Percentiles rank a stretch among this genome's conserved stretches.
Conservation (phyloP, 2,888 invertebrate genomes). For the Galeruca laticollis region DNA sequence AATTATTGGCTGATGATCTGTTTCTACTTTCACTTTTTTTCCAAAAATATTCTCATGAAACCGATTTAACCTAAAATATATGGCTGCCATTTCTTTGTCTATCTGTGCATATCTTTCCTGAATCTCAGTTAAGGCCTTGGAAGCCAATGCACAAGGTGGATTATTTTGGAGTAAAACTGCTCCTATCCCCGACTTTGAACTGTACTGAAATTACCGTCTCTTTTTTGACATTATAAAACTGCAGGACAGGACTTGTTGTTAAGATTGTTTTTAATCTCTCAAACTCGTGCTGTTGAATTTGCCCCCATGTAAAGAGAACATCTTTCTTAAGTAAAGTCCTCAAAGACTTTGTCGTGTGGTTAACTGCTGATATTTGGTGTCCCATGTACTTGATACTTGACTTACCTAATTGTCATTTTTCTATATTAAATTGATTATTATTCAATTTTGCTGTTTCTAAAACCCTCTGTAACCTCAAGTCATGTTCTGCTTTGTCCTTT, state of each 20-base stretch:
- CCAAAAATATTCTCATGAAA: constrained; percentile 17
- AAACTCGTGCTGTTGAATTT: constrained; percentile 38
- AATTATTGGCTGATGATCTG: constrained; percentile 42
- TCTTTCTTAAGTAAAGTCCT: constrained; percentile 41
- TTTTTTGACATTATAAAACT: constrained; percentile 35
- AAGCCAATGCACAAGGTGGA: constrained; percentile 15
- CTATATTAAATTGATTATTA: constrained; percentile 37
- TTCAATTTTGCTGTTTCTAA: constrained; percentile 26
- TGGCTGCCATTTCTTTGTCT: constrained; percentile 39
- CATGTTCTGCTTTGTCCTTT: constrained; percentile 34
- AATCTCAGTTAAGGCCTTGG: constrained; percentile 27
- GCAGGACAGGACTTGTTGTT: constrained; percentile 32
- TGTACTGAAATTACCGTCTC: constrained; percentile 43
- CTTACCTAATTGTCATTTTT: constrained; percentile 32
- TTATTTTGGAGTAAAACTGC: constrained; percentile 37
- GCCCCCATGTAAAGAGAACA: constrained; percentile 38
- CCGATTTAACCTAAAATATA: constrained; percentile 14
- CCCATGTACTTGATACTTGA: constrained; percentile 10
- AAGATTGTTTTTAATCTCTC: constrained; percentile 40
- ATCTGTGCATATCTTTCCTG: constrained; percentile 37
- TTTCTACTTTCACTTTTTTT: constrained; percentile 34
- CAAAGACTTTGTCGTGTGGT: constrained; percentile 41
- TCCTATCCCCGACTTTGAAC: constrained; percentile 45
- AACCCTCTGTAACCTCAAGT: constrained; percentile 26
- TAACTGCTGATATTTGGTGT: constrained; percentile 25